These are phyloP conservation scores for Drosophila gunungcola DNA, from an alignment of 1,140 invertebrate species.

Conservation along the genomic window DNA sequence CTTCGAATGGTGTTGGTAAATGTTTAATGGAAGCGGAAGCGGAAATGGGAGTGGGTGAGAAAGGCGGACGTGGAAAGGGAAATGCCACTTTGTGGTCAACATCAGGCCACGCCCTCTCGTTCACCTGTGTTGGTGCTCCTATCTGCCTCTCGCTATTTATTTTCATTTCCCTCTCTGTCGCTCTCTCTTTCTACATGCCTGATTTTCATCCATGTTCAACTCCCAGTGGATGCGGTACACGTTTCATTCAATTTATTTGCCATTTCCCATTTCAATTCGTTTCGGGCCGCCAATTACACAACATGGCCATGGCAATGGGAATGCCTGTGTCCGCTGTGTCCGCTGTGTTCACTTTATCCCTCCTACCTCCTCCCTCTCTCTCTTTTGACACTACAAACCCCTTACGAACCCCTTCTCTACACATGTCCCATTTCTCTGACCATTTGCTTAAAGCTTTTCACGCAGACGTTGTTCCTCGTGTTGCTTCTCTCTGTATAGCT, in stretches of 20 bases:
- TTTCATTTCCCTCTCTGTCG: not conserved
- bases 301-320: slow-evolving; percentile 49
- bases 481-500: not conserved
- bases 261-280: slow-evolving; percentile 81
- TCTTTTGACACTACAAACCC: not conserved
- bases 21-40: slow-evolving; percentile 28
- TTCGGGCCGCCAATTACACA: slow-evolving; percentile 78
- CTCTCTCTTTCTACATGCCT: not conserved
- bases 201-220: not conserved
- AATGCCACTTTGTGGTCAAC: slow-evolving; percentile 75
- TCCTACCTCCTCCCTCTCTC: not conserved
- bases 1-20: slow-evolving; percentile 22
- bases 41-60: slow-evolving; percentile 14
- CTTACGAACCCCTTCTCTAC: not conserved
- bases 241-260: slow-evolving; percentile 81
- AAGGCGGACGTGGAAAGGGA: slow-evolving; percentile 61
- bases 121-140: slow-evolving; percentile 24
- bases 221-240: slow-evolving; percentile 46
- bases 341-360: not conserved
- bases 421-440: slow-evolving; percentile 27
- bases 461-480: slow-evolving; percentile 1
- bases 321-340: slow-evolving; percentile 18
- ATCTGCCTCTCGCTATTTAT: not conserved
- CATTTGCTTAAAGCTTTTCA: slow-evolving; percentile 47
- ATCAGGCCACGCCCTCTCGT: slow-evolving; percentile 39